These are phyloP conservation scores for Falco peregrinus DNA, from an alignment of 2,797 vertebrate genomes.

Conservation along the genomic window DNA sequence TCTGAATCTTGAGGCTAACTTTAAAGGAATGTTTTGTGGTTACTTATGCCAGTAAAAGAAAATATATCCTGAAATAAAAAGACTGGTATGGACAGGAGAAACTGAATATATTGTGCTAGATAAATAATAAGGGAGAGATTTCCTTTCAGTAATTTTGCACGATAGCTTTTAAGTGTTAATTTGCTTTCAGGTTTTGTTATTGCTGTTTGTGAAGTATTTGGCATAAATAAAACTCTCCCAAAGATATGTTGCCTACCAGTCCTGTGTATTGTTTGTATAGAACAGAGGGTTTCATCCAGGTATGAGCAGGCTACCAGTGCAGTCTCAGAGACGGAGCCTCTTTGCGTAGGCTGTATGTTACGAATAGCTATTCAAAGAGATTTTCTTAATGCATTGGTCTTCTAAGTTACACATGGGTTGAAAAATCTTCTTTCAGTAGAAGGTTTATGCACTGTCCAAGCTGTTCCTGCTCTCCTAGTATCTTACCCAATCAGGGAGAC, in stretches of 20 bases:
- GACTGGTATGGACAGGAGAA: neutral
- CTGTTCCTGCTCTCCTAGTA: neutral
- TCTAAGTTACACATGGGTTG: neutral
- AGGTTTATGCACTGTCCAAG: accelerated
- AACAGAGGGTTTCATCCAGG: neutral
- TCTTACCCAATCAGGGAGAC: neutral
- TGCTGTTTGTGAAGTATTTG: neutral
- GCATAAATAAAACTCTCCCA: neutral
- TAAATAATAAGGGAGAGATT: neutral
- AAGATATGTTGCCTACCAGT: neutral
- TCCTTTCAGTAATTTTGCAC: neutral
- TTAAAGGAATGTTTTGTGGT: neutral
- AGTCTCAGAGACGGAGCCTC: neutral
- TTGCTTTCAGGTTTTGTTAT: neutral
- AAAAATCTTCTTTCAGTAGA: neutral
- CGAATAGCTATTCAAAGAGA: neutral
- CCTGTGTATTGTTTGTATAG: neutral
- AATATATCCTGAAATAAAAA: neutral
- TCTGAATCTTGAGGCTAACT: neutral
- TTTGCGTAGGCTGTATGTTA: neutral
- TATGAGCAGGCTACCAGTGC: neutral
- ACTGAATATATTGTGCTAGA: neutral
- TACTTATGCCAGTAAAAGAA: neutral
- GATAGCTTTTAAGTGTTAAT: neutral
- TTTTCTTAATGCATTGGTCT: neutral